Conservation (phyloP, 2,113 vertebrate genomes). For the Hippolais icterina region DNA sequence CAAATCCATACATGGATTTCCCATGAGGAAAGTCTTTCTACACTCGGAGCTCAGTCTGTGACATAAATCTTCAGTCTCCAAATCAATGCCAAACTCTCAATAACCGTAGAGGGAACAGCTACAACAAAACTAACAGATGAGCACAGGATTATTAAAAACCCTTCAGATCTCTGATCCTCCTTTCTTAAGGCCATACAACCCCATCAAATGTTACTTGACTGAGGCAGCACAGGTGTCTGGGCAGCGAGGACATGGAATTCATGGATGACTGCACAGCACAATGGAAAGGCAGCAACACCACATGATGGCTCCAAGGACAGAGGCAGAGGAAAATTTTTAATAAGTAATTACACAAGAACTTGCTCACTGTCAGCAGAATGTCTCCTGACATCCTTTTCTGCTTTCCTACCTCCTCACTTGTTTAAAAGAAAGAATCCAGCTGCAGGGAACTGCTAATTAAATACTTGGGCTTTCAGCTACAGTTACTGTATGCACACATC, state of each 20-base stretch:
- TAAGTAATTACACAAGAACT: conserved; percentile 9
- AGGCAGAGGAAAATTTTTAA: background rate
- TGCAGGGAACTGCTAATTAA: conserved; percentile 55
- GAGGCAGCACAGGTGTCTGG: background rate
- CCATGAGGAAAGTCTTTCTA: background rate
- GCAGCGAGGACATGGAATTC: rapidly evolving
- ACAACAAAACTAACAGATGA: background rate
- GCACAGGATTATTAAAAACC: background rate
- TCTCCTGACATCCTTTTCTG: conserved; percentile 5
- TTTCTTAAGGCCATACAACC: background rate
- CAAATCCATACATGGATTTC: background rate
- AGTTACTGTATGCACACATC: background rate
- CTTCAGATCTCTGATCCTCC: background rate
- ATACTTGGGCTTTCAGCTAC: conserved; percentile 23
- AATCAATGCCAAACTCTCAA: background rate
- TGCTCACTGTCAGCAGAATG: background rate
- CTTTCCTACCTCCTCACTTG: background rate
- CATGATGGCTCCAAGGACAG: rapidly evolving
- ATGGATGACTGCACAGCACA: background rate
- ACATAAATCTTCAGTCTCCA: background rate
- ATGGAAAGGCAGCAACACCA: background rate
- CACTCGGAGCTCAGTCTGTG: background rate
- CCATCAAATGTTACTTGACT: background rate
- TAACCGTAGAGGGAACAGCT: background rate
- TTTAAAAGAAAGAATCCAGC: conserved; percentile 52